Conservation (phyloP, 2,888 invertebrate species). For the Calliphora vomitoria region DNA sequence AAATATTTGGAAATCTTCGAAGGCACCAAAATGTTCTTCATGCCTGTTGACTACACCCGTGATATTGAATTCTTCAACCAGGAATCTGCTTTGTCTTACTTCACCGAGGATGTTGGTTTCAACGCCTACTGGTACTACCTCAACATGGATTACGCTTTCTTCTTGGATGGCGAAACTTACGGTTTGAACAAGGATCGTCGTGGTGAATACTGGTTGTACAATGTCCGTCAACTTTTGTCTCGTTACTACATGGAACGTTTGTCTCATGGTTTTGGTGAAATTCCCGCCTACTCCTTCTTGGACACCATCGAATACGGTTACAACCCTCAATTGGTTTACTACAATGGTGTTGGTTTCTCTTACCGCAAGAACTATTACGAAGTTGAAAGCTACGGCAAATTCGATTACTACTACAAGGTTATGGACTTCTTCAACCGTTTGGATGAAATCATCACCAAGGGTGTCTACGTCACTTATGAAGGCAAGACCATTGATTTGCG, state of each 20-base stretch:
- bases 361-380: constrained; percentile 84
- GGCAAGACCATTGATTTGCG: constrained; percentile 86
- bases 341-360: constrained; percentile 87
- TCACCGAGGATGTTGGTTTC: constrained; percentile 88
- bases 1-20: constrained; percentile 66
- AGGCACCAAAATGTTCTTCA: constrained; percentile 75
- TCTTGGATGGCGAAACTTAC: constrained; percentile 86
- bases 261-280: constrained; percentile 87
- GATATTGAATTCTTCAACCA: constrained; percentile 83
- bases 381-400: constrained; percentile 75
- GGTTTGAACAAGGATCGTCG: constrained; percentile 86
- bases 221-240: constrained; percentile 88
- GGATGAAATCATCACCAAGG: constrained; percentile 85
- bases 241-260: constrained; percentile 89
- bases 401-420: constrained; percentile 79
- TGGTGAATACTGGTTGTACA: constrained; percentile 87
- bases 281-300: constrained; percentile 86
- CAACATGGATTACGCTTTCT: constrained; percentile 87
- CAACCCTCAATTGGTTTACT: constrained; percentile 86
- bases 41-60: constrained; percentile 86
- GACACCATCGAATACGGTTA: constrained; percentile 85
- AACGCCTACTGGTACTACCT: constrained; percentile 87
- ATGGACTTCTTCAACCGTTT: constrained; percentile 83
- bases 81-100: constrained; percentile 87
- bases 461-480: constrained; percentile 83